phyloP scores from a whole-genome alignment of 2,888 invertebrate species.

The Onchidella celtica region DNA sequence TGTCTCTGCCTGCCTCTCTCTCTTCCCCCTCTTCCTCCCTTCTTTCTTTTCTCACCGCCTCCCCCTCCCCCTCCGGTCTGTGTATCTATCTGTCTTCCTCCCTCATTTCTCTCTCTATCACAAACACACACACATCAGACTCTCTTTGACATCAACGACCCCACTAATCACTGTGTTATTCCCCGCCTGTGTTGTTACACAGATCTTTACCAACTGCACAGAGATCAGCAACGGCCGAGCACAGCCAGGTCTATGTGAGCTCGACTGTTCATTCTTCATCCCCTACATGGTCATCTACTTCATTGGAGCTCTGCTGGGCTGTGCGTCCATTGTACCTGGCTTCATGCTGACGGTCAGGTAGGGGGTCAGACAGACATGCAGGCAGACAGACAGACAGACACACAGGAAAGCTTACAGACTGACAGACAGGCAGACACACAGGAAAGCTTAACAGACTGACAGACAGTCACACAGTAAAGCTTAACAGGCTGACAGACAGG shows the following conservation, averaged over 20 bases:
- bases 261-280: conserved; percentile 59
- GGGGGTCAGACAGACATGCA: too few species aligned
- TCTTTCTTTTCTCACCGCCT: background rate
- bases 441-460: too few species aligned
- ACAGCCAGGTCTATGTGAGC: conserved; percentile 60
- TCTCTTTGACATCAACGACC: too few species aligned
- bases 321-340: conserved; percentile 9
- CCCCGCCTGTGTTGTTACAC: background rate
- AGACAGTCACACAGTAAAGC: too few species aligned
- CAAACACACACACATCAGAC: too few species aligned
- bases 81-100: background rate
- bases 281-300: conserved; percentile 53
- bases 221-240: conserved; percentile 52
- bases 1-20: background rate
- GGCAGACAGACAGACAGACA: too few species aligned
- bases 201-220: conserved; percentile 56
- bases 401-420: too few species aligned
- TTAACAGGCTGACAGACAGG: too few species aligned
- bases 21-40: background rate
- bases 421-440: too few species aligned
- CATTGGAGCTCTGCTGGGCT: background rate
- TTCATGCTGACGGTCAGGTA: conserved; percentile 39
- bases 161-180: too few species aligned
- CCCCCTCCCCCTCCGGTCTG: too few species aligned
- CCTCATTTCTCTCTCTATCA: background rate